Percentiles rank a stretch among this genome's conserved stretches.
phyloP scores from a whole-genome alignment of 2,888 invertebrate species.

The Lepidochitona cinerea region DNA sequence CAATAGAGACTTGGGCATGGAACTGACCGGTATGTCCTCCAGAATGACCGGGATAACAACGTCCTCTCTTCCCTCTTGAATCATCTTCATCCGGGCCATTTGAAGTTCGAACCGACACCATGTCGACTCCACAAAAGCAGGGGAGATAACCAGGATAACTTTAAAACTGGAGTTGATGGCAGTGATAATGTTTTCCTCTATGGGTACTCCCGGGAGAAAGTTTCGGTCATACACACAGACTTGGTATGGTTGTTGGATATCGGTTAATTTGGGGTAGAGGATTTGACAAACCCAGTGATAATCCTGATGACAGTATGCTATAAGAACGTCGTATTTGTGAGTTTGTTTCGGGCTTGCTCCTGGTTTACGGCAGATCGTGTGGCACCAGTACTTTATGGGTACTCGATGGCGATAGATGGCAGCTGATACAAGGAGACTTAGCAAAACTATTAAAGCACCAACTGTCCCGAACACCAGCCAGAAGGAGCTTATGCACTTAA shows the following conservation, averaged over 20 bases:
- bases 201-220: not conserved
- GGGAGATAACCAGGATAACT: not conserved
- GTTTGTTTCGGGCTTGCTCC: too few species aligned
- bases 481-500: not conserved
- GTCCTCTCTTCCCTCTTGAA: not conserved
- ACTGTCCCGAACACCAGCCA: not conserved
- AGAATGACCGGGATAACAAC: not conserved
- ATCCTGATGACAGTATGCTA: not conserved
- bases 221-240: not conserved
- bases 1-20: not conserved
- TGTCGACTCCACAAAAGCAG: not conserved
- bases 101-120: conserved; percentile 1
- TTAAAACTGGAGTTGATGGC: not conserved
- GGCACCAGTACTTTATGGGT: not conserved
- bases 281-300: not conserved
- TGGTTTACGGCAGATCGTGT: not conserved
- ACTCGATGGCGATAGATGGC: not conserved
- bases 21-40: not conserved
- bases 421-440: not conserved
- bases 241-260: not conserved
- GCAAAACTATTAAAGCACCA: not conserved
- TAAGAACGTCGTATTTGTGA: not conserved
- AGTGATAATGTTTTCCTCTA: not conserved
- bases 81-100: conserved; percentile 4
- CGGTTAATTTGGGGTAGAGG: not conserved